Conservation (phyloP, 2,888 invertebrate species). For the Epicampocera succincta region DNA sequence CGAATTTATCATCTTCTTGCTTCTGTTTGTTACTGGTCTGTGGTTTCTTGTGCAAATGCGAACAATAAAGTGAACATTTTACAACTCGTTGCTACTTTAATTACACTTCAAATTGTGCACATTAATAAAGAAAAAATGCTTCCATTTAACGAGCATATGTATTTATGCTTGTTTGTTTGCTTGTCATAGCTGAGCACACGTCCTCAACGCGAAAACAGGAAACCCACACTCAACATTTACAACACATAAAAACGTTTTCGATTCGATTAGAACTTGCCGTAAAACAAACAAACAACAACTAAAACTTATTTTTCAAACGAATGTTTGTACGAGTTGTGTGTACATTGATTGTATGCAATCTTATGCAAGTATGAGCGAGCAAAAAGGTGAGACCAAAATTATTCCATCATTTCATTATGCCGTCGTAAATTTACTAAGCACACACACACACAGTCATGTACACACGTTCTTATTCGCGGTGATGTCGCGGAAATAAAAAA, state of each 20-base stretch:
- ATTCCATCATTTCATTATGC: slow-evolving; percentile 13
- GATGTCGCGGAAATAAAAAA: no score
- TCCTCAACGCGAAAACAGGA: no score
- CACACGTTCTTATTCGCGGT: no score
- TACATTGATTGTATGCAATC: slow-evolving; percentile 2
- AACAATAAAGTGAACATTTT: slow-evolving; percentile 45
- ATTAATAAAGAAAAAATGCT: slow-evolving; percentile 15
- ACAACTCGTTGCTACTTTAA: slow-evolving; percentile 47
- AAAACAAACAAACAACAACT: no score
- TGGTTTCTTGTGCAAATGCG: slow-evolving; percentile 33
- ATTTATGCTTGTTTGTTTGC: no score
- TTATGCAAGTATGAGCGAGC: slow-evolving; percentile 11
- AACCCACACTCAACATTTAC: no score
- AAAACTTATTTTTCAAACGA: no score
- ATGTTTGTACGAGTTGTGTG: background rate
- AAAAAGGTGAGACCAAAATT: slow-evolving; percentile 11
- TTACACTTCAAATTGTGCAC: slow-evolving; percentile 46
- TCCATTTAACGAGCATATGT: no score
- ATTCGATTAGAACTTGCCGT: no score
- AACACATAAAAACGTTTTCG: no score
- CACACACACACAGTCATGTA: no score
- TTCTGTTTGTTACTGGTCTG: slow-evolving; percentile 22
- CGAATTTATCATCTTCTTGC: slow-evolving; percentile 23
- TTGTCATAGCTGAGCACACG: no score
- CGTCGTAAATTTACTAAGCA: background rate